Percentiles rank a stretch among this genome's conserved stretches.
Conservation (phyloP, 2,113 vertebrate genomes). For the Nothoprocta pentlandii region DNA sequence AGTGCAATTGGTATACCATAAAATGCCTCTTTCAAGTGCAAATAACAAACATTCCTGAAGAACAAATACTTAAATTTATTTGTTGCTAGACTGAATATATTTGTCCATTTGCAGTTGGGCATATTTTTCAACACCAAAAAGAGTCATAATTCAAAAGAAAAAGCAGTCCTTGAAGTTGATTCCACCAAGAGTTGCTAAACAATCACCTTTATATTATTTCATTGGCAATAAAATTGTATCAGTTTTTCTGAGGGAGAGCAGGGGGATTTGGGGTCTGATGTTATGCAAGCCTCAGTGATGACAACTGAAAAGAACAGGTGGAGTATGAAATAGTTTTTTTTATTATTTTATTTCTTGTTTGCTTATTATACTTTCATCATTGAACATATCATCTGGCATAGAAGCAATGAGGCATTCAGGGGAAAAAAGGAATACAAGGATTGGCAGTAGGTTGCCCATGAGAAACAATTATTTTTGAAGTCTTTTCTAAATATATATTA, state of each 20-base stretch:
- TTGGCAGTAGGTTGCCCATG: background rate
- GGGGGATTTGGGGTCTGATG: background rate
- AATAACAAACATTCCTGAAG: background rate
- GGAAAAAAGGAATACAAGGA: background rate
- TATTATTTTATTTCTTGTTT: background rate
- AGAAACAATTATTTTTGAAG: background rate
- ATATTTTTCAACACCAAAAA: background rate
- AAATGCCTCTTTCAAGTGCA: background rate
- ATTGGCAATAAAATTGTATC: background rate
- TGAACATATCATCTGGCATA: background rate
- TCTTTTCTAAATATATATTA: background rate
- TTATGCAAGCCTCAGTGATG: background rate
- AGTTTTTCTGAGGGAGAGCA: background rate
- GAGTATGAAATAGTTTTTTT: background rate
- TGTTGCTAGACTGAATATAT: background rate
- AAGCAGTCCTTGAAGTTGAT: background rate
- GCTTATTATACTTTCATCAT: background rate
- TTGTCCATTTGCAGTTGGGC: background rate
- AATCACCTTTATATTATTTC: background rate
- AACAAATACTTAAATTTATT: background rate
- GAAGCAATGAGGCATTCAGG: background rate
- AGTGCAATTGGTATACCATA: background rate
- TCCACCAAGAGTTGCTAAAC: background rate
- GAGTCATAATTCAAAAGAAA: background rate
- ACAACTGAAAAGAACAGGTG: background rate